Evolutionary conservation across 2,113 vertebrate genomes (phyloP).

Genomic region (Silurus glanis): DNA sequence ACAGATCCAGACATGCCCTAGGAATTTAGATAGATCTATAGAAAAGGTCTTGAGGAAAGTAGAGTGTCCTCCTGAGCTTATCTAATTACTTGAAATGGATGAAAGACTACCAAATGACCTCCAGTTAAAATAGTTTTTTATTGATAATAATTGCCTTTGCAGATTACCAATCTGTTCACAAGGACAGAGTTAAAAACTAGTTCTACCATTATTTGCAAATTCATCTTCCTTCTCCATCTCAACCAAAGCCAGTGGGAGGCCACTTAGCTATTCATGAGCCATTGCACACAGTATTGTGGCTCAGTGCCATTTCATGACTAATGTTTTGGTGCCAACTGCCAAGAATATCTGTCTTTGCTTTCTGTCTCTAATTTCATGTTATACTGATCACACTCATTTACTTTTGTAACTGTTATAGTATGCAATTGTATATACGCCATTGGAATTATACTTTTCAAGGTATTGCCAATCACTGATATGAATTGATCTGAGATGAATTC

Average conservation of each 20-base stretch:
- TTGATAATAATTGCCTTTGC: not conserved
- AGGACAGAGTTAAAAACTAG: conserved; percentile 6
- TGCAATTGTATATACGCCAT: not conserved
- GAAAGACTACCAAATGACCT: not conserved
- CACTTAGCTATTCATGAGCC: conserved; percentile 42
- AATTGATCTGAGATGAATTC: not conserved
- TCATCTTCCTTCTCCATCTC: not conserved
- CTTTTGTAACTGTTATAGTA: not conserved
- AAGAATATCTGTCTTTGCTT: conserved; percentile 29
- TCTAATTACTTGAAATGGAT: not conserved
- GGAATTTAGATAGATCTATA: conserved; percentile 12
- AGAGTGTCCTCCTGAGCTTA: not conserved
- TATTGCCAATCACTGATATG: not conserved
- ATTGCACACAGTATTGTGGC: conserved; percentile 36
- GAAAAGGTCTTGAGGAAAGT: not conserved
- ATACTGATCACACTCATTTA: not conserved
- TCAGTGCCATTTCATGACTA: conserved; percentile 32
- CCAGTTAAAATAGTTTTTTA: not conserved
- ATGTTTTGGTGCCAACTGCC: conserved; percentile 6
- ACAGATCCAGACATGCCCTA: conserved; percentile 35
- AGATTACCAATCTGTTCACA: not conserved
- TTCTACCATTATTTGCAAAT: not conserved
- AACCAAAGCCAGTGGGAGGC: conserved; percentile 22
- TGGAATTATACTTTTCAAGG: not conserved
- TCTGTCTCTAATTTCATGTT: not conserved